These are phyloP conservation scores for Capitulum mitella DNA, from an alignment of 2,888 invertebrate species.

Conservation along the genomic window DNA sequence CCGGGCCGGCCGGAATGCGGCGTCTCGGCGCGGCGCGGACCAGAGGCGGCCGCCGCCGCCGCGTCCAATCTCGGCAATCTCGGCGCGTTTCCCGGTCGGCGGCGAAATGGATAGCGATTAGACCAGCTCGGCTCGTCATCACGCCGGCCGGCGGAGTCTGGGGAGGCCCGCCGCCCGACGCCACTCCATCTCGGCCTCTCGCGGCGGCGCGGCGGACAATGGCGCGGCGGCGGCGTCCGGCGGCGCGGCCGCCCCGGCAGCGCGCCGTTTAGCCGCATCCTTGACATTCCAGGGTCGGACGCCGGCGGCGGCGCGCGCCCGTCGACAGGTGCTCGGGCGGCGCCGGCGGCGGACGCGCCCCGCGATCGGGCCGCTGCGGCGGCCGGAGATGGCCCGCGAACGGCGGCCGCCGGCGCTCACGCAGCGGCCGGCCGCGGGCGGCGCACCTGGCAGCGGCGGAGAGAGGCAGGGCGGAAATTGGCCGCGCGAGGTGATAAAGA, in stretches of 20 bases:
- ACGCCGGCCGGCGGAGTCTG: background rate
- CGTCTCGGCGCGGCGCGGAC: too few species aligned
- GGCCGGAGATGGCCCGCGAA: background rate
- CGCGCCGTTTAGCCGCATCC: background rate
- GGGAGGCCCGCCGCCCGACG: background rate
- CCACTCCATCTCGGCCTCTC: background rate
- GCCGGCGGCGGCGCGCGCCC: background rate
- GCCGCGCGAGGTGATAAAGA: too few species aligned
- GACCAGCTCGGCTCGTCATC: background rate
- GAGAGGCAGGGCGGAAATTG: too few species aligned
- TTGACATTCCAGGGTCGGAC: background rate
- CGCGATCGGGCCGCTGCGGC: background rate
- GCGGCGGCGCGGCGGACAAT: background rate
- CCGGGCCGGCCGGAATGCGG: too few species aligned
- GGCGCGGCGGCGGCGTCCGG: background rate
- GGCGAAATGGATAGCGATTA: conserved; percentile 7
- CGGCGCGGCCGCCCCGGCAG: background rate
- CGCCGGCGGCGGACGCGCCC: background rate
- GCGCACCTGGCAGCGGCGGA: too few species aligned
- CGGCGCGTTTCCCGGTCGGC: background rate
- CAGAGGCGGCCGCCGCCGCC: background rate
- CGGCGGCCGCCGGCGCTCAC: background rate
- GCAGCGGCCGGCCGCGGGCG: background rate
- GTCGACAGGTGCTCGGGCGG: background rate
- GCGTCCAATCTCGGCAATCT: background rate